Evolutionary conservation across 2,888 invertebrate species (phyloP), one percentile per base, ranked within the genome.

Genomic region (Spilosoma lubricipeda): DNA sequence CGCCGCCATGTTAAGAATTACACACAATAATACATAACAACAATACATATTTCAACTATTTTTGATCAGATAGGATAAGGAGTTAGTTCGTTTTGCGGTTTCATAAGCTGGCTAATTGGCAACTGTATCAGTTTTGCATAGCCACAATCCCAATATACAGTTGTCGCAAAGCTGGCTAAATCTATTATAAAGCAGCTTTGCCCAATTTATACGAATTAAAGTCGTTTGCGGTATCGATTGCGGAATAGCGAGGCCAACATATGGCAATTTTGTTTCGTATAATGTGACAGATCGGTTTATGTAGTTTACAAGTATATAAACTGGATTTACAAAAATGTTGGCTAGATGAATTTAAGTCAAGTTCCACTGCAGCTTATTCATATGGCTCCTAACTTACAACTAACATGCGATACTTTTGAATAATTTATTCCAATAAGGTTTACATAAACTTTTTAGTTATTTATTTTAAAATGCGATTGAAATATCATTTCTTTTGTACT

Each of bases 161-260:
- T 85, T 85, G 84, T 85, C 83, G 83, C 84, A 86, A 89, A 90
- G 83, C 88, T 84, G 76, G 82, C 83, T 88, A 87, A 88, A 89
- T 87, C 85, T 87, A 89, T 88, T 88, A 82, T 87, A 87, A 86
- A 89, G 87, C 87, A 85, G 89, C 87, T 90, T 90, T 87, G 83
- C 80, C 84, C 86, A 88, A 89, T 90, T 87, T 87, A 87, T 88
- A 82, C 84, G 86, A 87, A 88, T 90, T 88, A 86, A 89, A 89
- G 84, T 86, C 82, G 83, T 84, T 86, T 85, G 78, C 71, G 76
- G 82, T 77, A 85, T 85, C 85, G 83, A 87, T 84, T 79, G 77
- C 73, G 71, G 78, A 59, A 68, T 79, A 73, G 78, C 70, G 80
- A 78, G 56, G 77, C 77, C 73, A 79, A 78, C 63, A 76, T 75